phyloP scores from a whole-genome alignment of 2,113 vertebrate genomes.

The Fulica atra region DNA sequence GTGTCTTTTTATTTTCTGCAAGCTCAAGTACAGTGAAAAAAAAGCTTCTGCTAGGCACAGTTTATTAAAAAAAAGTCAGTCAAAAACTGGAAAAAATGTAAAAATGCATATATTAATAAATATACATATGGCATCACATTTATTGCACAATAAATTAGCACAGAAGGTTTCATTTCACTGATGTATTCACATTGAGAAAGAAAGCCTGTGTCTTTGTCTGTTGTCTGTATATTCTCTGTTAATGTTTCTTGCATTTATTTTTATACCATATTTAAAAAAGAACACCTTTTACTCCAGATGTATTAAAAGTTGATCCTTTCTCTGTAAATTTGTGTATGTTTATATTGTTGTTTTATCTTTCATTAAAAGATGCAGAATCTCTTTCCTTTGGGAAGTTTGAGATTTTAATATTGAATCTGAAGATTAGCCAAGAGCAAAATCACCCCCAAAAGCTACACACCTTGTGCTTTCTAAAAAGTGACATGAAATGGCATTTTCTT shows the following conservation, averaged over 20 bases:
- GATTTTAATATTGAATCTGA: conserved; percentile 50
- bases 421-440: conserved; percentile 36
- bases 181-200: conserved; percentile 82
- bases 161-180: conserved; percentile 85
- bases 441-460: conserved; percentile 1
- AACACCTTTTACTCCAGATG: conserved; percentile 93
- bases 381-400: conserved; percentile 72
- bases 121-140: conserved; percentile 85
- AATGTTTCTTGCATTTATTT: conserved; percentile 96
- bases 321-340: conserved; percentile 89
- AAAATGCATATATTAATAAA: conserved; percentile 78
- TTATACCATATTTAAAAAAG: conserved; percentile 97
- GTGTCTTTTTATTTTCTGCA: conserved; percentile 78
- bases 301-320: conserved; percentile 91
- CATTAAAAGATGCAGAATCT: conserved; percentile 85
- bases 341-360: conserved; percentile 86
- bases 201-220: conserved; percentile 78
- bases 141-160: conserved; percentile 88
- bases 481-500: conserved; percentile 63
- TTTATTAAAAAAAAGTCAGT: conserved; percentile 78
- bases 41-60: conserved; percentile 77
- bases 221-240: conserved; percentile 87
- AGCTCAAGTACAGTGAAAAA: conserved; percentile 82
- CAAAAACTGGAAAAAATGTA: conserved; percentile 84
- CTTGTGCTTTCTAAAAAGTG: conserved; percentile 36